phyloP scores from a whole-genome alignment of 2,113 vertebrate species.

The Ibidorhyncha struthersii region DNA sequence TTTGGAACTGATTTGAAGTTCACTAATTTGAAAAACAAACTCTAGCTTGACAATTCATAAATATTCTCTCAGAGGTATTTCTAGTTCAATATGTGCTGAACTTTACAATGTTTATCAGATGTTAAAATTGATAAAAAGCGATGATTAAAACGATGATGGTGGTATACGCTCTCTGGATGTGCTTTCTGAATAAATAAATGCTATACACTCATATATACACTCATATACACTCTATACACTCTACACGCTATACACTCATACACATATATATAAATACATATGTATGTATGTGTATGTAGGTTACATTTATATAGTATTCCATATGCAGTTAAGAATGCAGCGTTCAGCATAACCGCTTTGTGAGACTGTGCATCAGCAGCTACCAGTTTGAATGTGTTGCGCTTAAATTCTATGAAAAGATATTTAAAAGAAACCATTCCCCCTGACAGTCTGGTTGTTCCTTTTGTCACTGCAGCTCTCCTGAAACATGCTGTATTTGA shows the following conservation, averaged over 20 bases:
- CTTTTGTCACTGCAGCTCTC: neutral
- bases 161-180: neutral
- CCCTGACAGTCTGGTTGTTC: neutral
- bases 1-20: conserved; percentile 4
- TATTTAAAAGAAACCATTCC: neutral
- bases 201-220: too few relatives aligned
- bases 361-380: neutral
- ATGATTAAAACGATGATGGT: neutral
- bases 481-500: neutral
- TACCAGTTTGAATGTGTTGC: neutral
- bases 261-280: neutral
- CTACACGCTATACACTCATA: too few relatives aligned
- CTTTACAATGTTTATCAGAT: neutral
- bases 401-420: neutral
- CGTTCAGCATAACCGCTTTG: neutral
- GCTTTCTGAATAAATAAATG: neutral
- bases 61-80: neutral
- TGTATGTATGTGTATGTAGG: neutral
- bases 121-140: neutral
- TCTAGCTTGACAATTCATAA: neutral
- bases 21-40: conserved; percentile 34
- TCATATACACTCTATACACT: too few relatives aligned
- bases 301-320: neutral
- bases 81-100: neutral
- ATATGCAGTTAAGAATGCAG: neutral